Percentiles rank a stretch among this genome's conserved stretches.
Conservation (phyloP, 2,113 vertebrate species). For the Scomber colias region DNA sequence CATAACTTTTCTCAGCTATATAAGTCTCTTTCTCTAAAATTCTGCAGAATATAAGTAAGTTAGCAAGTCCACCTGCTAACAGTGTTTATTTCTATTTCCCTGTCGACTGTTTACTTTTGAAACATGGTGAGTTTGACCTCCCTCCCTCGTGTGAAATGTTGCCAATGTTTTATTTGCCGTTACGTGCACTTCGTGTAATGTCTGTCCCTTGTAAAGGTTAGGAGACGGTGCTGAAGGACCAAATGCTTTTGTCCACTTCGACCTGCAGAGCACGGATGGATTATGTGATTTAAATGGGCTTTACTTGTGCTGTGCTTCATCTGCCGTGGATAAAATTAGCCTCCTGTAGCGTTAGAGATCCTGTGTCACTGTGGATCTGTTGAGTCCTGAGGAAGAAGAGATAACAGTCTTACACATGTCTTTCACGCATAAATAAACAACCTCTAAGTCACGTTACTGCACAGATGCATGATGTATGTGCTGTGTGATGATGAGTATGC, state of each 20-base stretch:
- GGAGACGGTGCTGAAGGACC: background rate
- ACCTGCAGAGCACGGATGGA: conserved; percentile 47
- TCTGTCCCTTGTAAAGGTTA: background rate
- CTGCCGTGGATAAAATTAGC: conserved; percentile 75
- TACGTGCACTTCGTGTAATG: background rate
- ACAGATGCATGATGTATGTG: background rate
- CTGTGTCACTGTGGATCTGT: conserved; percentile 52
- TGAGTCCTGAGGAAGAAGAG: conserved; percentile 11
- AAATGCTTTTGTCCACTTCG: conserved; percentile 33
- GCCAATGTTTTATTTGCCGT: background rate
- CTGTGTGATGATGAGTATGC: no score
- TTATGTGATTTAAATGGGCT: conserved; percentile 72
- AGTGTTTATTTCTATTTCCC: background rate
- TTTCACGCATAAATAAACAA: background rate
- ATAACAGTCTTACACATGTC: background rate
- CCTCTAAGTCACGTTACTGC: background rate
- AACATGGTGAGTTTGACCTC: conserved; percentile 74
- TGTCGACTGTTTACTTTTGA: conserved; percentile 29
- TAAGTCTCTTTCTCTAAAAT: background rate
- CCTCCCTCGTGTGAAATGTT: background rate
- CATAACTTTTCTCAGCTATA: background rate
- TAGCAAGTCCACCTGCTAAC: no score
- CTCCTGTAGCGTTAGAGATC: conserved; percentile 51
- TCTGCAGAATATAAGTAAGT: background rate
- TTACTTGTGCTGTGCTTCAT: conserved; percentile 43